phyloP scores from a whole-genome alignment of 2,113 vertebrate species.

The Psilopogon haemacephalus region DNA sequence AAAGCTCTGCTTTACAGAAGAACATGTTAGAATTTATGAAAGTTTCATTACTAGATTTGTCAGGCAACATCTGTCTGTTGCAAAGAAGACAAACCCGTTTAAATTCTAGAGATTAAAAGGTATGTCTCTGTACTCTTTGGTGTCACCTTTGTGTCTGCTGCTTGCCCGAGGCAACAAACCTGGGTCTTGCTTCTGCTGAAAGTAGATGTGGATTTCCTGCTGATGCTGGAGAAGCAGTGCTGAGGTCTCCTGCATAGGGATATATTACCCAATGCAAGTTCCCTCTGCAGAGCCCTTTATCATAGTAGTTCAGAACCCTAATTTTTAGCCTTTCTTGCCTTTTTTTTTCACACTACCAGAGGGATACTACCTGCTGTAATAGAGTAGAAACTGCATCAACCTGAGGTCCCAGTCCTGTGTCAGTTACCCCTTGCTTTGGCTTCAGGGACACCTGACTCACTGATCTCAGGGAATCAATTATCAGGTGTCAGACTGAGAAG shows the following conservation, averaged over 20 bases:
- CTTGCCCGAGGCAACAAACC: not conserved
- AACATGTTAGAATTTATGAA: constrained; percentile 19
- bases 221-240: not conserved
- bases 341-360: not conserved
- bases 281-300: not conserved
- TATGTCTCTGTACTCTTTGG: not conserved
- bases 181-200: not conserved
- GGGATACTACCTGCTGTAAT: not conserved
- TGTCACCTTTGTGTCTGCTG: not conserved
- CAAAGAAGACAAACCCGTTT: not conserved
- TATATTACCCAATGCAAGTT: not conserved
- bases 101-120: constrained; percentile 21
- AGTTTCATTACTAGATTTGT: constrained; percentile 34
- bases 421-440: not conserved
- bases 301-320: not conserved
- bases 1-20: constrained; percentile 3
- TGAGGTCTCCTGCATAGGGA: not conserved
- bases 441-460: not conserved
- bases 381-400: not conserved
- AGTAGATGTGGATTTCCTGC: not conserved
- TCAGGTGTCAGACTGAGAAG: not conserved
- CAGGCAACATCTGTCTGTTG: constrained; percentile 10
- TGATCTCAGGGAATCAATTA: not conserved
- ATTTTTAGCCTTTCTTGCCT: not conserved
- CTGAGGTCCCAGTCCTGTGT: not conserved